Evolutionary conservation across 1,140 invertebrate species (phyloP).

Genomic region (Popillia japonica): DNA sequence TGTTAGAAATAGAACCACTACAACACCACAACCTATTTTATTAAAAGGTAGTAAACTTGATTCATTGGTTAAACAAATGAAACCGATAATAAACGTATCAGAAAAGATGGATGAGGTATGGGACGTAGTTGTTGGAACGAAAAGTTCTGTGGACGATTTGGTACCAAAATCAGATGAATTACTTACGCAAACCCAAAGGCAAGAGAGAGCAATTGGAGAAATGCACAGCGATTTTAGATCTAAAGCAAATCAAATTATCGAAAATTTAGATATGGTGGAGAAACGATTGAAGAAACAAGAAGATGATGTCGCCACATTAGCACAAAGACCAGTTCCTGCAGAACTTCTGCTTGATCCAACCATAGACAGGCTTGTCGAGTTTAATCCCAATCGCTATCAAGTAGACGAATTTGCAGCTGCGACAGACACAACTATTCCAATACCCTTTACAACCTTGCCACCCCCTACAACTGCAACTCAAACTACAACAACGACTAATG

Average conservation of each 20-base stretch:
- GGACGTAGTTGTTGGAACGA: constrained; percentile 86
- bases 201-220: constrained; percentile 85
- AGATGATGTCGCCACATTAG: constrained; percentile 76
- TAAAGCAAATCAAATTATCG: constrained; percentile 87
- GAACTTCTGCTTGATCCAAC: constrained; percentile 77
- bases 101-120: constrained; percentile 91
- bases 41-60: constrained; percentile 78
- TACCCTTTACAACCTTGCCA: constrained; percentile 58
- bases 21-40: constrained; percentile 63
- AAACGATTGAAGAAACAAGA: constrained; percentile 84
- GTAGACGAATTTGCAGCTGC: constrained; percentile 40
- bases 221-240: constrained; percentile 83
- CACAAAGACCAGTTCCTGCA: constrained; percentile 74
- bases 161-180: constrained; percentile 86
- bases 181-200: constrained; percentile 83
- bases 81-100: constrained; percentile 82
- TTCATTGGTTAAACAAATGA: constrained; percentile 77
- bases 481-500: constrained; percentile 52
- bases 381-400: constrained; percentile 66
- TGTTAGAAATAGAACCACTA: constrained; percentile 61
- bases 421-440: constrained; percentile 54
- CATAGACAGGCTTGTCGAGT: constrained; percentile 78
- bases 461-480: constrained; percentile 57
- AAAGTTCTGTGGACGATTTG: constrained; percentile 83
- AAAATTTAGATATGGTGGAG: constrained; percentile 85